Evolutionary conservation across 1,140 invertebrate genomes (phyloP).

Genomic region (Pogonomyrmex californicus): DNA sequence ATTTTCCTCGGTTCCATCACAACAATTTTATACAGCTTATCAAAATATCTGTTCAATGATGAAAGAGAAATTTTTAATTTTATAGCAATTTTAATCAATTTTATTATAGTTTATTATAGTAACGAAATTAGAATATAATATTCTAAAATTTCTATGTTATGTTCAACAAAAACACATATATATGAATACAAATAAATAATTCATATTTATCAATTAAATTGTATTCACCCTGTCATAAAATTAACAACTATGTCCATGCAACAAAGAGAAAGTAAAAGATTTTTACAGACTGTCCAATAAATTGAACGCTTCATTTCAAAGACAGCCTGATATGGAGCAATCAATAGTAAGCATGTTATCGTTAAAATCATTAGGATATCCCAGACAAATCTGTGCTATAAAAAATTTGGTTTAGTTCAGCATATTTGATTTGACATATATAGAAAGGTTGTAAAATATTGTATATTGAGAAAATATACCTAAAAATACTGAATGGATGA

Average conservation of each 20-base stretch:
- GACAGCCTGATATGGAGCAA: slow-evolving; percentile 79
- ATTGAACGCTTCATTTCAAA: slow-evolving; percentile 73
- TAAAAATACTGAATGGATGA: slow-evolving; percentile 85
- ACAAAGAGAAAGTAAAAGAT: slow-evolving; percentile 72
- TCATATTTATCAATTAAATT: background rate
- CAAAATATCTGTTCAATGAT: slow-evolving; percentile 77
- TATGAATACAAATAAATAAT: background rate
- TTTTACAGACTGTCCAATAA: slow-evolving; percentile 77
- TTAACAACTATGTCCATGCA: slow-evolving; percentile 82
- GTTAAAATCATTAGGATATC: slow-evolving; percentile 78
- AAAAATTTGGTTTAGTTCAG: background rate
- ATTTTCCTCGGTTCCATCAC: slow-evolving; percentile 77
- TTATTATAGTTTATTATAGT: background rate
- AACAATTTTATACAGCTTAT: slow-evolving; percentile 73
- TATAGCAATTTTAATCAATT: background rate
- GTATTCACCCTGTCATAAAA: slow-evolving; percentile 81
- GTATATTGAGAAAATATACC: slow-evolving; percentile 72
- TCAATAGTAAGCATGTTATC: slow-evolving; percentile 72
- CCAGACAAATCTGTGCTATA: slow-evolving; percentile 72
- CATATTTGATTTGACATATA: background rate
- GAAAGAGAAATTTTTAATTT: background rate
- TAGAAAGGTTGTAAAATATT: background rate
- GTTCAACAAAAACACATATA: background rate
- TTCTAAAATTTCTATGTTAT: background rate
- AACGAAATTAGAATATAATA: background rate